Conservation (phyloP, 2,113 vertebrate genomes). For the Ramphastos sulfuratus region DNA sequence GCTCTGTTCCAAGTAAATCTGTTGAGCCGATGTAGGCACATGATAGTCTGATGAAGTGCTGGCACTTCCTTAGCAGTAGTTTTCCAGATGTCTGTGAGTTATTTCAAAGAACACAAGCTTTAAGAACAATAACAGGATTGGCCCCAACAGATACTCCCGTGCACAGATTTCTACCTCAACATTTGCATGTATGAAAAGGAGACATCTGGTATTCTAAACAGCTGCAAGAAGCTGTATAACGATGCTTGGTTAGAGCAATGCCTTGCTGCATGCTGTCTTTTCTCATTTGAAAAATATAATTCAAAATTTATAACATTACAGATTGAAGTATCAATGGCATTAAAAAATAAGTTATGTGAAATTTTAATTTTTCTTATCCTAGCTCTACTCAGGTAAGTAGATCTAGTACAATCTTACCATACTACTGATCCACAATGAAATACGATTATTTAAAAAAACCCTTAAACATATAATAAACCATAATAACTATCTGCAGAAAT, state of each 20-base stretch:
- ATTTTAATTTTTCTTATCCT: neutral
- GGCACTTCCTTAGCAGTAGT: neutral
- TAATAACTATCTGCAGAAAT: neutral
- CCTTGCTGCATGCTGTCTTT: neutral
- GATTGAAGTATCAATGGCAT: neutral
- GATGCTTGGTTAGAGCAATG: neutral
- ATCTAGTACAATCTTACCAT: neutral
- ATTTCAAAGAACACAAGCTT: neutral
- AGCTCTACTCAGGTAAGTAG: neutral
- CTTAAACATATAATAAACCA: fast-evolving
- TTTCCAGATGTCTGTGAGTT: neutral
- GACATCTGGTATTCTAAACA: neutral
- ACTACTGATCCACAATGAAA: neutral
- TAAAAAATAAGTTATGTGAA: neutral
- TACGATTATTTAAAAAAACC: neutral
- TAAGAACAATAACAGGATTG: neutral
- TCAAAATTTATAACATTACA: neutral
- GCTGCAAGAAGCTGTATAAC: neutral
- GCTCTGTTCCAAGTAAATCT: neutral
- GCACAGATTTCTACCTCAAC: neutral
- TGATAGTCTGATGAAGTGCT: neutral
- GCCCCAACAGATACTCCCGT: neutral
- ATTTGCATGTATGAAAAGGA: neutral
- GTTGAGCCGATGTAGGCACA: neutral
- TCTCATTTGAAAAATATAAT: neutral